Evolutionary conservation across 2,888 invertebrate species (phyloP).

Genomic region (Megastigmus dorsalis): DNA sequence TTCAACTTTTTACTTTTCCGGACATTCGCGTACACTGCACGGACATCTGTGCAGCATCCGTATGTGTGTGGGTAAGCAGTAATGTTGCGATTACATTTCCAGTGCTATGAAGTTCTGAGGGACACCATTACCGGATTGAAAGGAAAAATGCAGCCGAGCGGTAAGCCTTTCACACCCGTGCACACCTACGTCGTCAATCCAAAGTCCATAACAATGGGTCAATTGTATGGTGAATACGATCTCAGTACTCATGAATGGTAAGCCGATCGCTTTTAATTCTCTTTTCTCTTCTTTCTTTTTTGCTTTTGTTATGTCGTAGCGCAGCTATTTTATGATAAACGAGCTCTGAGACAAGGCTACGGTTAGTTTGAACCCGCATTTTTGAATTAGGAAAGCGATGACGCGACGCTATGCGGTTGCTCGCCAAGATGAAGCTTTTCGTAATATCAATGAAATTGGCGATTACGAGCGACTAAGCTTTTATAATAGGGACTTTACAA

Average conservation of each 20-base stretch:
- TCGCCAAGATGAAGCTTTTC: no score
- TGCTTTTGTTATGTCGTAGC: no score
- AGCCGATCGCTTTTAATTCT: no score
- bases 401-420: no score
- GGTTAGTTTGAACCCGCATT: no score
- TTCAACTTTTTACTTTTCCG: not conserved
- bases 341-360: no score
- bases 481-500: no score
- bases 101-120: conserved; percentile 82
- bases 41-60: not conserved
- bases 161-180: conserved; percentile 81
- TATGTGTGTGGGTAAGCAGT: not conserved
- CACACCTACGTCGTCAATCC: conserved; percentile 84
- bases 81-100: conserved; percentile 56
- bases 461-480: no score
- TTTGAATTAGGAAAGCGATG: no score
- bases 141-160: conserved; percentile 82
- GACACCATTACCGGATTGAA: conserved; percentile 81
- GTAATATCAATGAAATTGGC: no score
- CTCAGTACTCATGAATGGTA: conserved; percentile 87
- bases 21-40: not conserved
- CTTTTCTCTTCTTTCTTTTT: no score
- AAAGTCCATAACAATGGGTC: conserved; percentile 89
- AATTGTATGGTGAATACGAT: conserved; percentile 90
- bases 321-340: no score